Percentiles rank a stretch among this genome's conserved stretches.
These are phyloP conservation scores for Colius striatus DNA, from an alignment of 2,113 vertebrate genomes.

Conservation along the genomic window DNA sequence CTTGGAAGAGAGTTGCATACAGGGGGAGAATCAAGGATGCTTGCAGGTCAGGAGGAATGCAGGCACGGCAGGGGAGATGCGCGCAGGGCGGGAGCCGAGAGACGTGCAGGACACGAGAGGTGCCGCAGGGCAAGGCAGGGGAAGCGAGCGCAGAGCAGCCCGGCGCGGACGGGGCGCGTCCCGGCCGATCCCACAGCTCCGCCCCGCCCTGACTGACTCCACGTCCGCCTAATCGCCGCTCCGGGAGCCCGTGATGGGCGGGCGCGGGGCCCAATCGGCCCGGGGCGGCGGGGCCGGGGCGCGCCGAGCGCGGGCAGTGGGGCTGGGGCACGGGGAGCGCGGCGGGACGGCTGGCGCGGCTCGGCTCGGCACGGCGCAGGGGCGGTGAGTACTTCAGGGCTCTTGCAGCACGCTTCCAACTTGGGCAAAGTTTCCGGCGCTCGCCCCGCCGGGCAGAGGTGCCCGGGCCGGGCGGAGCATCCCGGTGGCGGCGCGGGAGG, in stretches of 20 bases:
- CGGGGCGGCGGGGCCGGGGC: not conserved
- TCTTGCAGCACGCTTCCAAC: not conserved
- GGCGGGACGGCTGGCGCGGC: not conserved
- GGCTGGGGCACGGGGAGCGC: not conserved
- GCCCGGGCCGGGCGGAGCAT: not conserved
- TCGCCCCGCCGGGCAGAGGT: not conserved
- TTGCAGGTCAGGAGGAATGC: not conserved
- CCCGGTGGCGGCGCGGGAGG: not conserved
- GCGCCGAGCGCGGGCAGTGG: not conserved
- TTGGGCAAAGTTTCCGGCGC: not conserved
- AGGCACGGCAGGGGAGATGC: not conserved
- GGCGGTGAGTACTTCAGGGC: not conserved
- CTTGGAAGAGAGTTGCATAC: fast-evolving
- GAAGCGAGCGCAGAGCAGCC: not conserved
- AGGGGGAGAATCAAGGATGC: not conserved
- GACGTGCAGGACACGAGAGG: fast-evolving
- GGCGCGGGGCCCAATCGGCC: not conserved
- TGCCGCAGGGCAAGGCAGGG: fast-evolving
- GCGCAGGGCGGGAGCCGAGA: too few relatives aligned
- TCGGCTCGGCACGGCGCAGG: not conserved
- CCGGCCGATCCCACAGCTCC: not conserved
- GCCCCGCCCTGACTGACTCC: constrained; percentile 9
- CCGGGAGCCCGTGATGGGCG: not conserved
- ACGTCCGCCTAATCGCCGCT: not conserved
- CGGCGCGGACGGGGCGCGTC: not conserved